Conservation (phyloP, 2,797 vertebrate genomes). For the Epinephelus malabaricus region DNA sequence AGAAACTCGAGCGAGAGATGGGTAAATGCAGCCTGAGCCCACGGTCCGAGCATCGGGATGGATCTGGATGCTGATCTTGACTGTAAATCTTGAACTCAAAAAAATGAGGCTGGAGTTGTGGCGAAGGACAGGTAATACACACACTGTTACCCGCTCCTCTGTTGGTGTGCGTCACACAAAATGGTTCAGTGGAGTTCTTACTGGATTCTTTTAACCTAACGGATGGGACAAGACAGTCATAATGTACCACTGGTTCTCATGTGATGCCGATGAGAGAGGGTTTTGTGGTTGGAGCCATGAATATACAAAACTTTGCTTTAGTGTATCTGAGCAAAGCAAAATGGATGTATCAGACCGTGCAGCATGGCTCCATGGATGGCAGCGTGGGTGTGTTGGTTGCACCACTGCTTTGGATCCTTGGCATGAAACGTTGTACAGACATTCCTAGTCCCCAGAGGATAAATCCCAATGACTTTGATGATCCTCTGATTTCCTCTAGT, state of each 20-base stretch:
- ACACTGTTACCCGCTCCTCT: too few species aligned
- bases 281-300: background rate
- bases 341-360: background rate
- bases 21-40: slow-evolving; percentile 19
- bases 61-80: slow-evolving; percentile 38
- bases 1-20: slow-evolving; percentile 88
- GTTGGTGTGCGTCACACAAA: background rate
- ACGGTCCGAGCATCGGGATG: background rate
- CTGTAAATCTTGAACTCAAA: background rate
- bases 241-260: background rate
- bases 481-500: too few species aligned
- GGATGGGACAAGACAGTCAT: background rate
- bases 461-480: too few species aligned
- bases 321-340: background rate
- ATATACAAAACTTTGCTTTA: slow-evolving; percentile 1
- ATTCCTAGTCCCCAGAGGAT: background rate
- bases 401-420: background rate
- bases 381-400: background rate
- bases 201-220: background rate
- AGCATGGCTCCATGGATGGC: background rate
- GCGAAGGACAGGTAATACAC: background rate
- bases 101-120: background rate
- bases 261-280: background rate
- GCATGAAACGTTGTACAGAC: background rate
- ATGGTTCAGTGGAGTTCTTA: background rate